These are phyloP conservation scores for Melanargia galathea DNA, from an alignment of 2,888 invertebrate species.

Conservation along the genomic window DNA sequence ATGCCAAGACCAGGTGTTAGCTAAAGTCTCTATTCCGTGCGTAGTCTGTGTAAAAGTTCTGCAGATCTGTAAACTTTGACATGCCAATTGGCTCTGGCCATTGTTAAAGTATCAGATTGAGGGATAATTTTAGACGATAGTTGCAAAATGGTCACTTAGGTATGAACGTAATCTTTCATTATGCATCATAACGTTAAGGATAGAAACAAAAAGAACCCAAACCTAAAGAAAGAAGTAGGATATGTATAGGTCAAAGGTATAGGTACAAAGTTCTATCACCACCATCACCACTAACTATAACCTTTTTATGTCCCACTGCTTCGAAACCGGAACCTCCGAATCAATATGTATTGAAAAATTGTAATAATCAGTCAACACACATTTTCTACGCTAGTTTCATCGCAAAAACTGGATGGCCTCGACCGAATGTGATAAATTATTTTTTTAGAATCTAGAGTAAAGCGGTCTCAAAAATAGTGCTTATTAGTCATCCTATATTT, in stretches of 20 bases:
- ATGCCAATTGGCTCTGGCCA: slow-evolving; percentile 6
- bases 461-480: not conserved
- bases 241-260: too few relatives aligned
- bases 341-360: too few relatives aligned
- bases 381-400: not conserved
- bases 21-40: not conserved
- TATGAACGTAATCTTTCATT: not conserved
- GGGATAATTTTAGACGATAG: not conserved
- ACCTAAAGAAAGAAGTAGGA: too few relatives aligned
- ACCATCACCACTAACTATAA: too few relatives aligned
- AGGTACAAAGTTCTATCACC: too few relatives aligned
- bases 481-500: slow-evolving; percentile 5
- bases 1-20: not conserved
- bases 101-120: not conserved
- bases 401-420: not conserved
- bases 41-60: slow-evolving; percentile 1
- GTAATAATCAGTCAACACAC: not conserved
- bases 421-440: not conserved
- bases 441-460: slow-evolving; percentile 1
- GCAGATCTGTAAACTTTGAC: slow-evolving; percentile 6
- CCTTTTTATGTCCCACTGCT: too few relatives aligned
- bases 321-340: too few relatives aligned
- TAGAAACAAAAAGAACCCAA: too few relatives aligned
- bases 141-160: not conserved
- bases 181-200: too few relatives aligned